These are phyloP conservation scores for Gallinago paraguaiae DNA, from an alignment of 2,113 vertebrate genomes.

Conservation along the genomic window DNA sequence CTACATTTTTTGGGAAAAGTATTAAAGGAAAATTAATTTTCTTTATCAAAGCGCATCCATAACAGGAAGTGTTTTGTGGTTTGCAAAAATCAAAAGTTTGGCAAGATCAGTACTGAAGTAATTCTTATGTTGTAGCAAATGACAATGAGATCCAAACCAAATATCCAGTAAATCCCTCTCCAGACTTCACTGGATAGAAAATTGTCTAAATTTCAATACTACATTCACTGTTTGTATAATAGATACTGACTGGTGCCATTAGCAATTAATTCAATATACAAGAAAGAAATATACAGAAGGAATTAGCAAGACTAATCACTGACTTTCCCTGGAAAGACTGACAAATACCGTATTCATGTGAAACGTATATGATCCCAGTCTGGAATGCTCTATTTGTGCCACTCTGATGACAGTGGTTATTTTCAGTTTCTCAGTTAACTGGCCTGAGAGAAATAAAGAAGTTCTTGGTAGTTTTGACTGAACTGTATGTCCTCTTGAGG, in stretches of 20 bases:
- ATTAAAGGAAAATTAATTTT: not conserved
- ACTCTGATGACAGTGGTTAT: not conserved
- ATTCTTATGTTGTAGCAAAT: not conserved
- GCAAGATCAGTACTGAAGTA: not conserved
- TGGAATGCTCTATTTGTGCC: not conserved
- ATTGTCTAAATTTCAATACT: not conserved
- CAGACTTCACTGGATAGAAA: not conserved
- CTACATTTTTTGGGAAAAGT: not conserved
- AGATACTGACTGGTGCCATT: not conserved
- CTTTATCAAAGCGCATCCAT: not conserved
- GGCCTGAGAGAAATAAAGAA: not conserved
- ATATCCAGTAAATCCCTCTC: not conserved
- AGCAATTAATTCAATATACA: not conserved
- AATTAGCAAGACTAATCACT: not conserved
- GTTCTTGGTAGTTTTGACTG: not conserved
- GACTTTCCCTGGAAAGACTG: not conserved
- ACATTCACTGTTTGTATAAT: not conserved
- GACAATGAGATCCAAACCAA: not conserved
- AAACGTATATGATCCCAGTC: not conserved
- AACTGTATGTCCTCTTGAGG: not conserved
- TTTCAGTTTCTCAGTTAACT: not conserved
- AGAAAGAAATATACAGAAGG: not conserved
- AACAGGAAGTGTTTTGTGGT: not conserved
- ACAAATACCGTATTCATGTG: not conserved
- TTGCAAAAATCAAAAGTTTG: not conserved